A percentile compares a stretch with the other conserved stretches of the same genome.
Conservation (phyloP, 2,113 vertebrate genomes). For the Pterophyllum scalare region DNA sequence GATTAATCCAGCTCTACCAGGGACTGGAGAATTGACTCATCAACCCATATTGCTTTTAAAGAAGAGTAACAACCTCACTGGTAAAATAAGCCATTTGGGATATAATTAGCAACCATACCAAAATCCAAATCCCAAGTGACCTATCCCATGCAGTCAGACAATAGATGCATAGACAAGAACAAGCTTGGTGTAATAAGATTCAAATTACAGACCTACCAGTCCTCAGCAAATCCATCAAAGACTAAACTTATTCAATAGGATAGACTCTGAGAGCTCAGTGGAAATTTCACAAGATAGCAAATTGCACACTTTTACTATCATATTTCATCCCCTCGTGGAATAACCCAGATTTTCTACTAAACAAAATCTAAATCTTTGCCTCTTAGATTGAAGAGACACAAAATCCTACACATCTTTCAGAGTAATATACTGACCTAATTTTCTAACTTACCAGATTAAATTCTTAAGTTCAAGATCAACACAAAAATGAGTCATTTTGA, state of each 20-base stretch:
- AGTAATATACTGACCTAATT: not conserved
- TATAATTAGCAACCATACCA: not conserved
- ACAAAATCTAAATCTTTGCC: not conserved
- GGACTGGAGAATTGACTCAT: not conserved
- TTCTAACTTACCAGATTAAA: not conserved
- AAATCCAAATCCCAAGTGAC: not conserved
- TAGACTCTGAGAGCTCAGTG: not conserved
- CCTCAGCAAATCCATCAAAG: not conserved
- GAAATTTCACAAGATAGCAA: not conserved
- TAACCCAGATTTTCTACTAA: not conserved
- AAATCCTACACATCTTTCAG: not conserved
- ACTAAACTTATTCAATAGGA: not conserved
- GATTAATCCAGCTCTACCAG: not conserved
- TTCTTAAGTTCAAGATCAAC: not conserved
- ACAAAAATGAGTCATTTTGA: not conserved
- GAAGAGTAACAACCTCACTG: not conserved
- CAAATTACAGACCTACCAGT: not conserved
- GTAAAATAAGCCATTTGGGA: not conserved
- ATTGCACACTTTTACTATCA: not conserved
- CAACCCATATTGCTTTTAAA: not conserved
- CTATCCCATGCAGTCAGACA: not conserved
- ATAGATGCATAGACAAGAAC: not conserved
- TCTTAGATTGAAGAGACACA: not conserved
- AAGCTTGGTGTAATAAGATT: not conserved
- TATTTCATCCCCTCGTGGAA: not conserved